A percentile compares a stretch with the other conserved stretches of the same genome.
These are phyloP conservation scores for Bacillus rossius DNA, from an alignment of 1,140 invertebrate genomes.

Conservation along the genomic window DNA sequence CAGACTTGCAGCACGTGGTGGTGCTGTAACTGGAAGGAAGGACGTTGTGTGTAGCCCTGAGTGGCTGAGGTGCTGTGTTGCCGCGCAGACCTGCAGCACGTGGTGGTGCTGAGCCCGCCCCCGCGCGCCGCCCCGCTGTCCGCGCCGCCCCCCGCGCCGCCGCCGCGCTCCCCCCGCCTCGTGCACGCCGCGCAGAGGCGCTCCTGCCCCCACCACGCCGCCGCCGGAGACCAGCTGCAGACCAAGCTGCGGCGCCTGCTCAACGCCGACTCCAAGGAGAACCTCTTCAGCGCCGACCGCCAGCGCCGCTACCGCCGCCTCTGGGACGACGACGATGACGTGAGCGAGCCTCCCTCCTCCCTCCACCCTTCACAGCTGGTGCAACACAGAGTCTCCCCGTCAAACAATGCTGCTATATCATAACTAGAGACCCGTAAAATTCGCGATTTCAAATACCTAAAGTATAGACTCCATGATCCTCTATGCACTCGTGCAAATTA, in stretches of 20 bases:
- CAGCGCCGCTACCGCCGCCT: conserved; percentile 5
- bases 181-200: conserved; percentile 42
- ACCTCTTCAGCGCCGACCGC: conserved; percentile 36
- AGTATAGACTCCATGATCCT: too few relatives aligned
- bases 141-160: conserved; percentile 40
- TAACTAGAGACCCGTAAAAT: too few relatives aligned
- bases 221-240: conserved; percentile 60
- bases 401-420: too few relatives aligned
- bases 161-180: conserved; percentile 46
- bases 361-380: too few relatives aligned
- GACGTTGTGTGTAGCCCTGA: too few relatives aligned
- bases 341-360: background rate
- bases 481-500: too few relatives aligned
- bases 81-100: background rate
- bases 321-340: conserved; percentile 13
- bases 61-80: too few relatives aligned
- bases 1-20: too few relatives aligned
- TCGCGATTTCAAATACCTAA: too few relatives aligned
- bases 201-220: conserved; percentile 37
- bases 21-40: too few relatives aligned
- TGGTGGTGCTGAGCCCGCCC: conserved; percentile 6
- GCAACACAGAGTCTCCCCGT: too few relatives aligned
- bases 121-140: background rate
- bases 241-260: conserved; percentile 69
- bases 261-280: conserved; percentile 64